These are phyloP conservation scores for Cygnus atratus DNA, from an alignment of 2,113 vertebrate genomes.

Conservation along the genomic window DNA sequence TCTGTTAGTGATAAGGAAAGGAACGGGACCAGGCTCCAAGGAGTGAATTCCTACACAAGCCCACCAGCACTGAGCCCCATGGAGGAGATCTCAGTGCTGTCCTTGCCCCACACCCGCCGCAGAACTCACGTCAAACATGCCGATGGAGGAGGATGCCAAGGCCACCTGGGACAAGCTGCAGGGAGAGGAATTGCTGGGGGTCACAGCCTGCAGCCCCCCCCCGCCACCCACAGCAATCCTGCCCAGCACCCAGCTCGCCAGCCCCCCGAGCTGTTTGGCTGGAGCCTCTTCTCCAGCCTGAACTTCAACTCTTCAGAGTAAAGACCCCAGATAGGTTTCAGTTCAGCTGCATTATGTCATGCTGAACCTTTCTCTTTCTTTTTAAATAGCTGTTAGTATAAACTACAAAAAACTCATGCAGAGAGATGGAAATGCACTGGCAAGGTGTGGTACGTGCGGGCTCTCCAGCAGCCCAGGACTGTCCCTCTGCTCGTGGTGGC, in stretches of 20 bases:
- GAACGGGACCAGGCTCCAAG: rapidly evolving
- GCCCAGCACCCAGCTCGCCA: too few relatives aligned
- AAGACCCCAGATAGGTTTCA: background rate
- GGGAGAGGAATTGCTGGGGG: background rate
- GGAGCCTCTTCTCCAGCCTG: background rate
- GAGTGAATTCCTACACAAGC: rapidly evolving
- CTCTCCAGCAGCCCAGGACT: background rate
- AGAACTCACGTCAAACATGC: background rate
- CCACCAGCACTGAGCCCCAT: background rate
- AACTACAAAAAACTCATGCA: background rate
- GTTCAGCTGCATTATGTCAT: background rate
- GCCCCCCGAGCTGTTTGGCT: too few relatives aligned
- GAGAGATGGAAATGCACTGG: background rate
- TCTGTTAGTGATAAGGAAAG: background rate
- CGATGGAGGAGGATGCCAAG: background rate
- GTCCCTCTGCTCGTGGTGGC: background rate
- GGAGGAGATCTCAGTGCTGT: background rate
- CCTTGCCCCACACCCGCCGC: rapidly evolving
- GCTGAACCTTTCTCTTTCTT: background rate
- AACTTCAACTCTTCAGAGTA: background rate
- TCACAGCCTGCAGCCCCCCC: background rate
- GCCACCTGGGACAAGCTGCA: background rate
- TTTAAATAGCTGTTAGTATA: background rate
- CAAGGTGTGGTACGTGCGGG: background rate
- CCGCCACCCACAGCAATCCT: too few relatives aligned